Evolutionary conservation across 2,113 vertebrate genomes (phyloP).

Genomic region (Paracanthobrama guichenoti): DNA sequence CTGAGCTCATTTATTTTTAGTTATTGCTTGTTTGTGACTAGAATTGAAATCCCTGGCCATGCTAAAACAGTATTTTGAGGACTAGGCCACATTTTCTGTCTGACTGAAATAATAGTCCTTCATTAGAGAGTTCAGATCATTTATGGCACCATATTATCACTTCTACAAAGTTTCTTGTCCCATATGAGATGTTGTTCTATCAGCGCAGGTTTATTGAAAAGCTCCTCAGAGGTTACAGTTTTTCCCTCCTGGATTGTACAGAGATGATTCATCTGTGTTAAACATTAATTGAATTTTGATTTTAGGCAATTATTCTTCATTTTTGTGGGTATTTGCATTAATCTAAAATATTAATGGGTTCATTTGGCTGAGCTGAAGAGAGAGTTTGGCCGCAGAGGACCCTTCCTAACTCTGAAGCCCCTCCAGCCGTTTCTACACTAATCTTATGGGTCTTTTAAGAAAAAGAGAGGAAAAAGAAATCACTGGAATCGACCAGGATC

Average conservation of each 20-base stretch:
- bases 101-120: not conserved
- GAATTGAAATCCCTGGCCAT: not conserved
- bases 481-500: not conserved
- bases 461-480: not conserved
- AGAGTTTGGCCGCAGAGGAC: slow-evolving; percentile 40
- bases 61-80: not conserved
- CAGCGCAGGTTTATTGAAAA: slow-evolving; percentile 33
- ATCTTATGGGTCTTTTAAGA: slow-evolving; percentile 7
- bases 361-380: slow-evolving; percentile 47
- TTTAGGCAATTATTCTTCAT: slow-evolving; percentile 55
- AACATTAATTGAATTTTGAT: slow-evolving; percentile 60
- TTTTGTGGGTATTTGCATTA: slow-evolving; percentile 58
- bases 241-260: slow-evolving; percentile 33
- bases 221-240: not conserved
- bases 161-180: not conserved
- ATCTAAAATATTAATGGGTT: slow-evolving; percentile 58
- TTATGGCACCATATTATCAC: not conserved
- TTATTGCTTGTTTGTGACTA: not conserved
- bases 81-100: not conserved
- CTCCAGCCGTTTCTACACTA: slow-evolving; percentile 20
- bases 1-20: not conserved
- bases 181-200: slow-evolving; percentile 23
- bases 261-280: slow-evolving; percentile 41
- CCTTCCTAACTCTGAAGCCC: slow-evolving; percentile 18
- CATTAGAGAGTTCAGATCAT: not conserved